Conservation (phyloP, 2,797 vertebrate species). For the Sternarchorhynchus goeldii region DNA sequence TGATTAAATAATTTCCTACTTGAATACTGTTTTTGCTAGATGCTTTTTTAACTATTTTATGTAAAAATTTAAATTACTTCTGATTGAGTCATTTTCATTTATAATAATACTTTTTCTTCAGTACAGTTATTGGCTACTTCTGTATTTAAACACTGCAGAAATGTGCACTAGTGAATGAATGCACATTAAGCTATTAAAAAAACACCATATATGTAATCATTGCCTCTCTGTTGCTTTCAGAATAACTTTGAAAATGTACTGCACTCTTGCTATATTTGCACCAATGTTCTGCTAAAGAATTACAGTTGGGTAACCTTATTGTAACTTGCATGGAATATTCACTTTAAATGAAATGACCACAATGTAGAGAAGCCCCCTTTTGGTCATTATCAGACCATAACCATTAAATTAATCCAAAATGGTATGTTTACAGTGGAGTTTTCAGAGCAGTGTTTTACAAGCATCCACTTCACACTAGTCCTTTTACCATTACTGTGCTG, state of each 20-base stretch:
- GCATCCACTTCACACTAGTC: constrained; percentile 56
- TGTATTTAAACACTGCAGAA: no score
- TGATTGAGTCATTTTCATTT: no score
- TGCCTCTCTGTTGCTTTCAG: background rate
- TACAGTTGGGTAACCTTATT: background rate
- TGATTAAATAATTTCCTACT: no score
- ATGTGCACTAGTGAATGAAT: no score
- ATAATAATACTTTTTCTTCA: no score
- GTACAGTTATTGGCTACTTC: background rate
- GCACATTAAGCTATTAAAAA: no score
- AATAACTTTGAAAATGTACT: background rate
- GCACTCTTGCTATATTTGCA: background rate
- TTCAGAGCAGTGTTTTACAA: constrained; percentile 59
- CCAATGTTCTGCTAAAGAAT: background rate
- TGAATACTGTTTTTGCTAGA: no score
- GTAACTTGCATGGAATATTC: constrained; percentile 2
- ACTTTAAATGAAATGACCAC: background rate
- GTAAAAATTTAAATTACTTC: no score
- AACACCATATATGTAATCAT: no score
- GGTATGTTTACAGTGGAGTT: constrained; percentile 62
- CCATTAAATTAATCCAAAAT: constrained; percentile 55
- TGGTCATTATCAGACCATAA: constrained; percentile 34
- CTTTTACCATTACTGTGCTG: constrained; percentile 46
- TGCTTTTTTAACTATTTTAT: no score
- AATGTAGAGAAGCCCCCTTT: constrained; percentile 2